Percentiles rank a stretch among this genome's conserved stretches.
These are phyloP conservation scores for Zelostemma sp. DNA, from an alignment of 1,140 invertebrate genomes.

Conservation along the genomic window DNA sequence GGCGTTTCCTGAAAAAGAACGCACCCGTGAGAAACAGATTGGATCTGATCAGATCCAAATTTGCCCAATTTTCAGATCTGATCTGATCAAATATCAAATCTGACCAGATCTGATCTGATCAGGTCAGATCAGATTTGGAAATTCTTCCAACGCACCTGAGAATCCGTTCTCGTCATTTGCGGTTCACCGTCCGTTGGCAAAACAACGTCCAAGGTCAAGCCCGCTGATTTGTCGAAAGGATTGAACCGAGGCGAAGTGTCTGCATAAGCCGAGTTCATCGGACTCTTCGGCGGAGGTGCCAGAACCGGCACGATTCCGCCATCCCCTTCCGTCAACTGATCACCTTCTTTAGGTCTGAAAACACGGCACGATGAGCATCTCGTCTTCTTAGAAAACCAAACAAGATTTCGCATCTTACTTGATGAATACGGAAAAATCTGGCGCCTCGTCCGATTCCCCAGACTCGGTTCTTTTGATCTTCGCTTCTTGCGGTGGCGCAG, in stretches of 20 bases:
- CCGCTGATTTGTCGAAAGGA: slow-evolving; percentile 84
- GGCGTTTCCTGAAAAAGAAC: slow-evolving; percentile 77
- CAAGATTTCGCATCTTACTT: slow-evolving; percentile 71
- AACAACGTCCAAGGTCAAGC: slow-evolving; percentile 66
- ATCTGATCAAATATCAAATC: too few relatives aligned
- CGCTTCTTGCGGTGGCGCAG: slow-evolving; percentile 76
- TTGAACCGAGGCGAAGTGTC: slow-evolving; percentile 72
- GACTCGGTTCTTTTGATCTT: slow-evolving; percentile 76
- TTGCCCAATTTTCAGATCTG: too few relatives aligned
- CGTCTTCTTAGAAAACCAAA: slow-evolving; percentile 24
- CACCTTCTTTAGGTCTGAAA: slow-evolving; percentile 74
- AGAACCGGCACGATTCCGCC: slow-evolving; percentile 76
- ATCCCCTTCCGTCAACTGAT: slow-evolving; percentile 47
- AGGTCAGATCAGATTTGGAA: too few relatives aligned
- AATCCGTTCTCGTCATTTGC: slow-evolving; percentile 60
- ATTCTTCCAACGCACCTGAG: slow-evolving; percentile 59
- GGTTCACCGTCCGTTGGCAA: slow-evolving; percentile 43
- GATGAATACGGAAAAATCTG: slow-evolving; percentile 84
- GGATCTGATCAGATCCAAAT: too few relatives aligned
- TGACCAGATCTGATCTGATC: too few relatives aligned
- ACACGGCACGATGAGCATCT: neutral
- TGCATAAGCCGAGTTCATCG: slow-evolving; percentile 68
- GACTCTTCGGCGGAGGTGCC: slow-evolving; percentile 80
- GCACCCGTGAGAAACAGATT: too few relatives aligned
- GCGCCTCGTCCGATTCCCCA: slow-evolving; percentile 81